Conservation (phyloP, 2,113 vertebrate species). For the Columba janthina region DNA sequence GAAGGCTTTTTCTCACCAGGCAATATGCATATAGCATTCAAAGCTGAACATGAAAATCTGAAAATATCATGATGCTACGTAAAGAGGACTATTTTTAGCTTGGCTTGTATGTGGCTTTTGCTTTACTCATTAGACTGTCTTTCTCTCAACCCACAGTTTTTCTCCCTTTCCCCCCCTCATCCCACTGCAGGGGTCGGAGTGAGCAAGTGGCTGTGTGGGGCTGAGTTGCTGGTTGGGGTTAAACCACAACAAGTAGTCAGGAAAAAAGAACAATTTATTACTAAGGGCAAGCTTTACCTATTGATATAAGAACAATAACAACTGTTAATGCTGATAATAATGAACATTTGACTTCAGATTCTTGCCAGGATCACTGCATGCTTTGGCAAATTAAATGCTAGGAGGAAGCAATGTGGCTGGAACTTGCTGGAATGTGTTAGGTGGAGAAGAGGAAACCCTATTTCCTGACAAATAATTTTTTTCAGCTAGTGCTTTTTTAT, state of each 20-base stretch:
- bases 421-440: not conserved
- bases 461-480: conserved; percentile 24
- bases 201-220: too few relatives aligned
- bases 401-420: not conserved
- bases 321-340: not conserved
- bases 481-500: not conserved
- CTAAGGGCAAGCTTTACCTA: not conserved
- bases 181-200: too few relatives aligned
- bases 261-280: not conserved
- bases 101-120: too few relatives aligned
- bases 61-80: not conserved
- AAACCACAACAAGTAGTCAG: not conserved
- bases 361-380: not conserved
- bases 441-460: conserved; percentile 22
- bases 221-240: too few relatives aligned
- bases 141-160: too few relatives aligned
- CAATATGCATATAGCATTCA: not conserved
- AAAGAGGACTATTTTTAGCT: not conserved
- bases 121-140: too few relatives aligned
- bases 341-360: not conserved
- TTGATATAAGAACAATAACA: not conserved
- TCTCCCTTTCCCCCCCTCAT: too few relatives aligned
- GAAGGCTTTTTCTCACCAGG: not conserved
- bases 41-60: not conserved
- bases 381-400: not conserved